phyloP scores from a whole-genome alignment of 2,113 vertebrate species.

The Todiramphus saurophagus region DNA sequence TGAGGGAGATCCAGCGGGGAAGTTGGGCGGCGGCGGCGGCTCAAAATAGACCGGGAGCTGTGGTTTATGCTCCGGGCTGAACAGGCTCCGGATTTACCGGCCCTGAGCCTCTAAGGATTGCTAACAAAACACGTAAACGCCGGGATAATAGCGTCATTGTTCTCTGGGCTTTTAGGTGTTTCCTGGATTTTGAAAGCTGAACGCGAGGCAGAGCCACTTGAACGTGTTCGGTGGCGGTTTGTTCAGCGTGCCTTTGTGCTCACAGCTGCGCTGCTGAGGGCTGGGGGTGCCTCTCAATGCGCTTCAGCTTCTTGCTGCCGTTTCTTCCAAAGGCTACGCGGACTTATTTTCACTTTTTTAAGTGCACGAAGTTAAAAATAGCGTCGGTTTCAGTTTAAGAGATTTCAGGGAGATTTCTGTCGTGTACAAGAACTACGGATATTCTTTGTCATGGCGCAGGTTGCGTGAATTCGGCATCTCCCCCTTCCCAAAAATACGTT shows the following conservation, averaged over 20 bases:
- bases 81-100: not conserved
- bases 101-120: not conserved
- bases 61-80: not conserved
- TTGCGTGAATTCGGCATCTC: not conserved
- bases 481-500: not conserved
- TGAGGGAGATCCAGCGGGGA: not conserved
- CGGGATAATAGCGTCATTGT: not conserved
- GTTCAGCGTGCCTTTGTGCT: not conserved
- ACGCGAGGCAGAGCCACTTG: not conserved
- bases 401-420: not conserved
- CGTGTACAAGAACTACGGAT: not conserved
- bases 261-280: fast-evolving
- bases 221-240: not conserved
- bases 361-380: not conserved
- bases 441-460: not conserved
- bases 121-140: not conserved
- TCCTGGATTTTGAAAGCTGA: not conserved
- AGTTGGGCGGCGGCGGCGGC: not conserved
- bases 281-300: not conserved
- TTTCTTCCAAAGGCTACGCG: fast-evolving
- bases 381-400: not conserved
- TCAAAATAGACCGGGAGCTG: not conserved
- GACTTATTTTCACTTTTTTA: not conserved
- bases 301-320: not conserved
- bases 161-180: not conserved